These are phyloP conservation scores for Pollicipes pollicipes DNA, from an alignment of 1,140 invertebrate genomes.

Conservation along the genomic window DNA sequence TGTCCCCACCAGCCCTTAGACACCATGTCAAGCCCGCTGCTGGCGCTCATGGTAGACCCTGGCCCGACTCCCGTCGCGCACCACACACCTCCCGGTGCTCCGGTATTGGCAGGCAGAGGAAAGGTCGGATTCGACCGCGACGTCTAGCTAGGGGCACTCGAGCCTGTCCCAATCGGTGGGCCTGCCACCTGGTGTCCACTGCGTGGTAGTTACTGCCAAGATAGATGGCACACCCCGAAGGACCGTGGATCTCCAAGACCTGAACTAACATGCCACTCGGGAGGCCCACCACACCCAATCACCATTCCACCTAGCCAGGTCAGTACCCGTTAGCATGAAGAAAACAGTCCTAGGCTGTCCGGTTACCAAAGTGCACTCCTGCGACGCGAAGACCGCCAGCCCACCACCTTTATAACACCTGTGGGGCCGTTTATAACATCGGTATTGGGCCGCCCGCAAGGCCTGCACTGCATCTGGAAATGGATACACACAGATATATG, in stretches of 20 bases:
- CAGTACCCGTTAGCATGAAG: background rate
- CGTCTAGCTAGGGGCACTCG: no score
- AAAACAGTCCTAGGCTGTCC: background rate
- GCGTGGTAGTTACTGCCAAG: slow-evolving; percentile 3
- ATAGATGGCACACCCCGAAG: background rate
- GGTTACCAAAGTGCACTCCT: slow-evolving; percentile 3
- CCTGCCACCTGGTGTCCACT: slow-evolving; percentile 2
- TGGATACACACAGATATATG: background rate
- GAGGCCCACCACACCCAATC: slow-evolving; percentile 6
- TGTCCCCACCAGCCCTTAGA: background rate
- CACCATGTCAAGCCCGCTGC: no score
- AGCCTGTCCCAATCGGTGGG: no score
- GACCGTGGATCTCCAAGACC: background rate
- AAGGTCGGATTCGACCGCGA: background rate
- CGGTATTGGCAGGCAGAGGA: background rate
- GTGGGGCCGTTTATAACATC: slow-evolving; percentile 7
- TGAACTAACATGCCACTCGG: background rate
- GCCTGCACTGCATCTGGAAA: slow-evolving; percentile 2
- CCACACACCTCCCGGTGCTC: background rate
- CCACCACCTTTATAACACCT: slow-evolving; percentile 7
- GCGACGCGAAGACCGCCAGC: background rate
- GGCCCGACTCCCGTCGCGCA: no score
- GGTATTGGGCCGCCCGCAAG: background rate
- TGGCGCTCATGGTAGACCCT: no score
- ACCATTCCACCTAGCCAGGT: background rate